These are phyloP conservation scores for Microplitis manilae DNA, from an alignment of 2,888 invertebrate genomes.

Conservation along the genomic window DNA sequence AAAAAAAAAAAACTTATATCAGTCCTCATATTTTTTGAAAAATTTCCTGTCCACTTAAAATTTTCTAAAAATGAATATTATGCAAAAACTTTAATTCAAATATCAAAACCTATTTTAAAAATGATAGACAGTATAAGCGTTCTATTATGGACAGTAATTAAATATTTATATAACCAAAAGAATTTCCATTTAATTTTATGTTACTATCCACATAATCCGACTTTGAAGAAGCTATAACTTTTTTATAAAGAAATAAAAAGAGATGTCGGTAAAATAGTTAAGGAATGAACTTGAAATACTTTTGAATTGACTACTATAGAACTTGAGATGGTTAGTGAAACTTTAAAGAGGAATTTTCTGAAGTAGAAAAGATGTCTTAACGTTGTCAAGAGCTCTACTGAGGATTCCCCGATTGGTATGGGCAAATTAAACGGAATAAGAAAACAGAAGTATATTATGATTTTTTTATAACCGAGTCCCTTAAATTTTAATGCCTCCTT, in stretches of 20 bases:
- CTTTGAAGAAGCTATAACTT: background rate
- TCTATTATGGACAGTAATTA: background rate
- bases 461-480: background rate
- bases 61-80: no score
- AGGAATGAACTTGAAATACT: constrained; percentile 1
- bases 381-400: background rate
- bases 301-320: background rate
- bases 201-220: background rate
- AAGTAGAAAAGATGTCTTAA: constrained; percentile 1
- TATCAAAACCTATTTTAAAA: no score
- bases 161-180: background rate
- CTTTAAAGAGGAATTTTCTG: background rate
- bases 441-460: background rate
- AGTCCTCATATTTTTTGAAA: no score
- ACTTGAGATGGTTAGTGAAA: constrained; percentile 1
- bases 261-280: background rate
- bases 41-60: no score
- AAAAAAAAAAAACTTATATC: no score
- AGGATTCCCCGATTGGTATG: background rate
- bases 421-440: background rate
- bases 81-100: no score
- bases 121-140: background rate
- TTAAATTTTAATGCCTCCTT: background rate
- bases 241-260: background rate
- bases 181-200: background rate